These are phyloP conservation scores for Microcaecilia unicolor DNA, from an alignment of 2,797 vertebrate species.

Conservation along the genomic window DNA sequence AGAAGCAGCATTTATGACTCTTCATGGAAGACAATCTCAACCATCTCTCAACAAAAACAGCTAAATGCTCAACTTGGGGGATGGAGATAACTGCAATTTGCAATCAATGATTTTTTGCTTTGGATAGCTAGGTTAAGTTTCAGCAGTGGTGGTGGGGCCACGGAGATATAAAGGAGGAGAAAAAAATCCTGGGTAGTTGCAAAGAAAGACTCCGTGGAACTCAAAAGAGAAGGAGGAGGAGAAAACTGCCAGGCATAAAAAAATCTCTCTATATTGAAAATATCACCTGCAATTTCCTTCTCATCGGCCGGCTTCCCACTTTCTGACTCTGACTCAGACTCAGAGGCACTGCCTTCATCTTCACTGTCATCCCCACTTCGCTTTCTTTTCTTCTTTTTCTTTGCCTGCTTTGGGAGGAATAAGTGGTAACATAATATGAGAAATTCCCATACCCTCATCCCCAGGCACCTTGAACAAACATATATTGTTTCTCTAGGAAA, in stretches of 20 bases:
- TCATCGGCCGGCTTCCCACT: conserved; percentile 43
- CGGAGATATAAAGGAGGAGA: too few species aligned
- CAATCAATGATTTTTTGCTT: too few species aligned
- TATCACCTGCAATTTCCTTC: conserved; percentile 47
- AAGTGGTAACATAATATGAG: not conserved
- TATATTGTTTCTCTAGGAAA: too few species aligned
- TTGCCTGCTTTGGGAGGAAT: conserved; percentile 41
- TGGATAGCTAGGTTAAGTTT: too few species aligned
- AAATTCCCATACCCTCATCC: not conserved
- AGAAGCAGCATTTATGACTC: too few species aligned
- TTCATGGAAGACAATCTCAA: too few species aligned
- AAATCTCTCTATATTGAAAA: not conserved
- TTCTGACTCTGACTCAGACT: conserved; percentile 75
- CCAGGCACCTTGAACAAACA: rapidly evolving
- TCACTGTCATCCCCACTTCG: conserved; percentile 71
- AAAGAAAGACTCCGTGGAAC: too few species aligned
- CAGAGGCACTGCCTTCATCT: conserved; percentile 70
- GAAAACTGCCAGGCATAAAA: not conserved
- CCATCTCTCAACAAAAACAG: too few species aligned
- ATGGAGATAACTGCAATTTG: too few species aligned
- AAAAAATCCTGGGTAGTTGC: too few species aligned
- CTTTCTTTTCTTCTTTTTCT: conserved; percentile 73
- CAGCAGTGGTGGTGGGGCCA: too few species aligned
- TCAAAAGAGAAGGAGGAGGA: not conserved
- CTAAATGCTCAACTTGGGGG: too few species aligned